phyloP scores from a whole-genome alignment of 1,140 invertebrate genomes.

The Ditylenchus dipsaci region DNA sequence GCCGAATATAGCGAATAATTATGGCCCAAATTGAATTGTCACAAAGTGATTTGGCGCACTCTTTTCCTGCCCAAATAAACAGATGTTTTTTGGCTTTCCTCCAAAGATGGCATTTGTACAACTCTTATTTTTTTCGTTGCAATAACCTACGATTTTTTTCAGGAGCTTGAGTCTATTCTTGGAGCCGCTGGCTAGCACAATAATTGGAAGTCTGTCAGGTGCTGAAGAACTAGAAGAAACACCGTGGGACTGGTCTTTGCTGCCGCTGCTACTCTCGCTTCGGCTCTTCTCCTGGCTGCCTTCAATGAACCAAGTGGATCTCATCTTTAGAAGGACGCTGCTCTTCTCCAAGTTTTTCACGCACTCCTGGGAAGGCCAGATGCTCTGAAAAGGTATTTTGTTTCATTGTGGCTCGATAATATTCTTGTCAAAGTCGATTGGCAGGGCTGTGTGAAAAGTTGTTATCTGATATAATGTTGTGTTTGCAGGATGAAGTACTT shows the following conservation, averaged over 20 bases:
- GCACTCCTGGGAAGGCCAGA: conserved; percentile 90
- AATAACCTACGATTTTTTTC: conserved; percentile 46
- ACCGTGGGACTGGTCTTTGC: neutral
- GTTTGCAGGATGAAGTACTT: conserved; percentile 42
- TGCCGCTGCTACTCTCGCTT: neutral
- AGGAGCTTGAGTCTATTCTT: conserved; percentile 47
- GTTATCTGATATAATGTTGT: conserved; percentile 6
- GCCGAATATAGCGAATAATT: no score
- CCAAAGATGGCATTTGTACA: no score
- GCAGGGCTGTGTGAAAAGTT: neutral
- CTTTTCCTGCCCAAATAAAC: no score
- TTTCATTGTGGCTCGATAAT: no score
- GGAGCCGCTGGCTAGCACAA: conserved; percentile 50
- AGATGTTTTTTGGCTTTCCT: no score
- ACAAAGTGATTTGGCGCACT: no score
- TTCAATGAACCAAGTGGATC: conserved; percentile 68
- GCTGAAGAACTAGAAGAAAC: neutral
- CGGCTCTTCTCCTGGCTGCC: neutral
- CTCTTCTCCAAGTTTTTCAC: conserved; percentile 83
- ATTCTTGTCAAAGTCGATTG: no score
- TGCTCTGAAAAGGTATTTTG: conserved; percentile 73
- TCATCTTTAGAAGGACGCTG: conserved; percentile 79
- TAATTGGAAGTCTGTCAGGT: conserved; percentile 8
- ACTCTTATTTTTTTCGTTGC: neutral
- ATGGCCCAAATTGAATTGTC: no score